phyloP scores from a whole-genome alignment of 2,888 invertebrate genomes.

The Hymenopus coronatus region DNA sequence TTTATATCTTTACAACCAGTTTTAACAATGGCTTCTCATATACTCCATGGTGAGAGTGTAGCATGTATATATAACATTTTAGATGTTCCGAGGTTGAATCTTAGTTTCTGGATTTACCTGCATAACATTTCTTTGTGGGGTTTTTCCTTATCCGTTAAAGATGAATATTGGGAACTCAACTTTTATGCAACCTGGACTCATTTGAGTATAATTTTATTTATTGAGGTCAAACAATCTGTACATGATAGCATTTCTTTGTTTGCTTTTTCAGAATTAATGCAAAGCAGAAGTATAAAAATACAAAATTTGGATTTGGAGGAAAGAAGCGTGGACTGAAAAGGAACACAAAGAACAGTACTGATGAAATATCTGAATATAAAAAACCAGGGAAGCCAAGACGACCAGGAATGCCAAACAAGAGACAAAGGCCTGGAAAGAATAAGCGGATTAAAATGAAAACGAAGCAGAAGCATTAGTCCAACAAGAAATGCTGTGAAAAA shows the following conservation, averaged over 20 bases:
- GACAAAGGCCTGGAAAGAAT: slow-evolving; percentile 45
- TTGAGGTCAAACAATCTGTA: background rate
- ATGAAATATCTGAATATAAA: slow-evolving; percentile 59
- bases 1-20: too few species aligned
- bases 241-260: background rate
- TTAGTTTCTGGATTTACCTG: too few species aligned
- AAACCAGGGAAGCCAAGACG: slow-evolving; percentile 38
- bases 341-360: slow-evolving; percentile 79
- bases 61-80: too few species aligned
- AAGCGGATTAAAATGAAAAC: slow-evolving; percentile 49
- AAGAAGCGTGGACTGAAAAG: slow-evolving; percentile 87
- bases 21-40: too few species aligned
- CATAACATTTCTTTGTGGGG: too few species aligned
- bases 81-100: too few species aligned
- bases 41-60: too few species aligned
- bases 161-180: too few species aligned
- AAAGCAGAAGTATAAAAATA: slow-evolving; percentile 69
- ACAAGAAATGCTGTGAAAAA: slow-evolving; percentile 17
- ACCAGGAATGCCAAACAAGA: slow-evolving; percentile 15
- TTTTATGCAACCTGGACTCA: too few species aligned
- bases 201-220: too few species aligned
- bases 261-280: slow-evolving; percentile 42
- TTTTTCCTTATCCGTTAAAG: too few species aligned
- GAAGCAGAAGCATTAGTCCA: slow-evolving; percentile 42
- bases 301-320: slow-evolving; percentile 93